Base-by-base conservation (phyloP, 1,140 invertebrate genomes). In the Theocolax elegans region DNA sequence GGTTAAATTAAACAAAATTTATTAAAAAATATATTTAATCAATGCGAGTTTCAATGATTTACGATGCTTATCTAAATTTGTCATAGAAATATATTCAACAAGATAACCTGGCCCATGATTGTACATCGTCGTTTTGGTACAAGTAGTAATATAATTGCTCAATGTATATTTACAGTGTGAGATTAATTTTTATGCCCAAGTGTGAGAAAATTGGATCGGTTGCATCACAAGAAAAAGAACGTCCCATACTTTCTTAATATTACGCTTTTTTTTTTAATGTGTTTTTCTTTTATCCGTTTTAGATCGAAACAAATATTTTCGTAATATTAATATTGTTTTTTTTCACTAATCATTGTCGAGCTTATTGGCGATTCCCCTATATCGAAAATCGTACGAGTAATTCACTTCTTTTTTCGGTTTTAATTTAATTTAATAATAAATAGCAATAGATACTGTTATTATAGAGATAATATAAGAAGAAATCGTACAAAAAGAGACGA, bases 321-420 rank as follows among this genome's bases (percentile, higher is more conserved):
- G n/a, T n/a, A n/a, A n/a, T n/a, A n/a, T n/a, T 6, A 25, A 21
- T 49, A 49, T 49, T 7, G 23, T n/a, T 25, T 23, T 23, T 21
- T 49, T 49, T 49, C 13, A 8, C 13, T 19, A 49, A 23, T 49
- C 21, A 49, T 49, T 13, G 48, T 49, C 21, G 48, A 59, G 23
- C 23, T 59, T 21, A 3, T 44, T 60, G 8, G 38, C 21, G 17
- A 46, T 56, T 65, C 48, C 42, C 40, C 17, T 38, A 68, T 48
- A 68, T 68, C 23, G 44, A 68, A 60, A 58, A 51, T 59, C 27
- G 54, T 59, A 59, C 40, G 38, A 56, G 35, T 46, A 29, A 56
- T 66, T 29, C 21, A 23, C 12, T 27, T 19, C 38, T 38, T 21
- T 49, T 35, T 59, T 59, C 17, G 4, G 10, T 38, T 31, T 60